A percentile compares a stretch with the other conserved stretches of the same genome.
These are phyloP conservation scores for Tursiops truncatus DNA, from an alignment of 2,113 vertebrate genomes.

Conservation along the genomic window DNA sequence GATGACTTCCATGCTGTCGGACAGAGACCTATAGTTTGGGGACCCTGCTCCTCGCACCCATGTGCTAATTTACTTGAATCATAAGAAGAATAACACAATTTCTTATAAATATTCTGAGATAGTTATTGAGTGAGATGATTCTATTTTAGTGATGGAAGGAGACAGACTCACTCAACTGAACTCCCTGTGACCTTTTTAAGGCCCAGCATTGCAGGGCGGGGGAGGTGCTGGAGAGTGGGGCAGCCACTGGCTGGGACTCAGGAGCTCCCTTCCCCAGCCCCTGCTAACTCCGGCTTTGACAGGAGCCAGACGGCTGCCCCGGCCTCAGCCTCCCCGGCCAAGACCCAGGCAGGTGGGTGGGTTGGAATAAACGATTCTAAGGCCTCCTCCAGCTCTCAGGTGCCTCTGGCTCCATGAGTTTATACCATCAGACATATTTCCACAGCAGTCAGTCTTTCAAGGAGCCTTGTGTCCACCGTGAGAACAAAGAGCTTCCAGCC, in stretches of 20 bases:
- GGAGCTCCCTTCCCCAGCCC: background rate
- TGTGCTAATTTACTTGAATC: too few species aligned
- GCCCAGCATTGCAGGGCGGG: background rate
- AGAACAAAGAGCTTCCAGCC: background rate
- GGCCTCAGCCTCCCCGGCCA: background rate
- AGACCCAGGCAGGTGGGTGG: background rate
- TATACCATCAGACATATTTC: background rate
- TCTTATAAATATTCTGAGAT: background rate
- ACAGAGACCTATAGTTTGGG: background rate
- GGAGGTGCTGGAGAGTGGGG: rapidly evolving
- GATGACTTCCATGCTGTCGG: rapidly evolving
- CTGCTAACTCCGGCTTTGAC: background rate
- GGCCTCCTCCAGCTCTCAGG: background rate
- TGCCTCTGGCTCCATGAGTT: background rate
- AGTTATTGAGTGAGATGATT: background rate
- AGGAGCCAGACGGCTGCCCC: rapidly evolving
- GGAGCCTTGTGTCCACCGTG: background rate
- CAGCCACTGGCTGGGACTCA: background rate
- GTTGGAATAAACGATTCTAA: background rate
- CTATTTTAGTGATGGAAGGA: background rate
- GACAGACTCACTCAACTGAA: background rate
- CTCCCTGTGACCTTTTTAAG: background rate
- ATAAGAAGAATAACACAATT: background rate
- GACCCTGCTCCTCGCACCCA: background rate
- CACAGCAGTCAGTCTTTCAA: too few species aligned